These are phyloP conservation scores for Scaptomyza reducta DNA, from an alignment of 2,888 invertebrate species.

Conservation along the genomic window DNA sequence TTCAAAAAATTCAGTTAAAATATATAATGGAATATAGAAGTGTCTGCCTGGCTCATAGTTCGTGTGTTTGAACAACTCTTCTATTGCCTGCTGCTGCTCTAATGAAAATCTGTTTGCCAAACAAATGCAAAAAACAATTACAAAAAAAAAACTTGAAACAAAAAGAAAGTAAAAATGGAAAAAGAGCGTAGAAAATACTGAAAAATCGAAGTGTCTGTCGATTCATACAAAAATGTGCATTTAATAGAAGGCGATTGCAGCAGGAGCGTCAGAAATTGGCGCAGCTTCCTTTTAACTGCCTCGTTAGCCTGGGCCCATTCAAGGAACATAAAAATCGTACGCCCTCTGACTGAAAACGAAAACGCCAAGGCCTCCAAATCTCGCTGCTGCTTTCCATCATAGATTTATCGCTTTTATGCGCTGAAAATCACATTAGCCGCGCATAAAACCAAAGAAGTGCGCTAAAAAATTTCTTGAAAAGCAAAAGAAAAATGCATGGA, in stretches of 20 bases:
- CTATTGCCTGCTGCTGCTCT: conserved; percentile 6
- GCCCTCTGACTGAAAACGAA: conserved; percentile 57
- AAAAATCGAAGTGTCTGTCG: conserved; percentile 17
- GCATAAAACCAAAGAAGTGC: conserved; percentile 75
- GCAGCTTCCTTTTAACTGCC: conserved; percentile 65
- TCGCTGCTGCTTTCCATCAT: conserved; percentile 23
- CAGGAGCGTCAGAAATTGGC: conserved; percentile 50
- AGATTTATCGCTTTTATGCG: conserved; percentile 78
- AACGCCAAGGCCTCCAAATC: conserved; percentile 18
- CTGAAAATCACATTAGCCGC: conserved; percentile 75
- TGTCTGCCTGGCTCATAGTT: conserved; percentile 9
- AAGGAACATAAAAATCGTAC: conserved; percentile 55
- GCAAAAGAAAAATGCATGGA: conserved; percentile 53
- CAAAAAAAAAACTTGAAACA: too few species aligned
- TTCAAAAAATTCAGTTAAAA: conserved; percentile 51
- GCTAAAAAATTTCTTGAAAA: conserved; percentile 42
- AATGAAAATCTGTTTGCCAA: conserved; percentile 35
- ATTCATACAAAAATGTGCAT: conserved; percentile 61
- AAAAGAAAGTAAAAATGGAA: background rate
- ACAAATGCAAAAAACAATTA: conserved; percentile 38
- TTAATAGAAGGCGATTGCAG: conserved; percentile 65
- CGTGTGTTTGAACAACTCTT: conserved; percentile 31
- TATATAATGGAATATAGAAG: too few species aligned
- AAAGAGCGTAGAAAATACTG: background rate
- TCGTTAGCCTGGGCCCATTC: conserved; percentile 64